Evolutionary conservation across 2,113 vertebrate genomes (phyloP).

Genomic region (human): DNA sequence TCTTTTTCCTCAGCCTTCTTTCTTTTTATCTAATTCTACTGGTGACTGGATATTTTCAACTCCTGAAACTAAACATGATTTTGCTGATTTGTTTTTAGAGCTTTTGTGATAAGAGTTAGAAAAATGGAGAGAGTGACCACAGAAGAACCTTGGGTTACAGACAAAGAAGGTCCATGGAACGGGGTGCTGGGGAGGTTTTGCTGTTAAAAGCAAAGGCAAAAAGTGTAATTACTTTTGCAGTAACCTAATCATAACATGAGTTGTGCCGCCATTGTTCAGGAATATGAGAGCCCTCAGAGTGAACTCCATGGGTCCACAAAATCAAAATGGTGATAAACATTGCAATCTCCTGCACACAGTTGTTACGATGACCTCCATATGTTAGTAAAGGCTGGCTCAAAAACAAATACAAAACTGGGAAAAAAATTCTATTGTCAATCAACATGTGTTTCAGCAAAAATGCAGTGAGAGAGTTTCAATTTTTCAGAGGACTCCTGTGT

Average conservation of each 20-base stretch:
- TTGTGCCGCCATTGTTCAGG: not conserved
- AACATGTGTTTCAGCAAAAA: not conserved
- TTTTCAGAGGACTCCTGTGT: fast-evolving
- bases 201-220: too few species aligned
- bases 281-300: too few species aligned
- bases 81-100: not conserved
- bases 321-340: fast-evolving
- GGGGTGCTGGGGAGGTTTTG: fast-evolving
- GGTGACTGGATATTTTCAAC: not conserved
- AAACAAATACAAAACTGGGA: not conserved
- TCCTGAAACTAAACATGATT: not conserved
- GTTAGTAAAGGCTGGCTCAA: too few species aligned
- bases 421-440: fast-evolving
- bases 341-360: fast-evolving
- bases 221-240: too few species aligned
- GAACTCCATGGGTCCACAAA: too few species aligned
- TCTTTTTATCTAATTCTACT: not conserved
- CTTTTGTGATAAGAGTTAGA: not conserved
- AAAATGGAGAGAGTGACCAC: not conserved
- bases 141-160: not conserved
- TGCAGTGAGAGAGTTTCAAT: fast-evolving
- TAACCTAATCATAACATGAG: not conserved
- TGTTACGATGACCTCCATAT: fast-evolving
- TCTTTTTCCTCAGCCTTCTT: not conserved
- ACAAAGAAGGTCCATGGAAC: fast-evolving